Conservation (phyloP, 2,797 vertebrate species). For the Acropternis orthonyx region DNA sequence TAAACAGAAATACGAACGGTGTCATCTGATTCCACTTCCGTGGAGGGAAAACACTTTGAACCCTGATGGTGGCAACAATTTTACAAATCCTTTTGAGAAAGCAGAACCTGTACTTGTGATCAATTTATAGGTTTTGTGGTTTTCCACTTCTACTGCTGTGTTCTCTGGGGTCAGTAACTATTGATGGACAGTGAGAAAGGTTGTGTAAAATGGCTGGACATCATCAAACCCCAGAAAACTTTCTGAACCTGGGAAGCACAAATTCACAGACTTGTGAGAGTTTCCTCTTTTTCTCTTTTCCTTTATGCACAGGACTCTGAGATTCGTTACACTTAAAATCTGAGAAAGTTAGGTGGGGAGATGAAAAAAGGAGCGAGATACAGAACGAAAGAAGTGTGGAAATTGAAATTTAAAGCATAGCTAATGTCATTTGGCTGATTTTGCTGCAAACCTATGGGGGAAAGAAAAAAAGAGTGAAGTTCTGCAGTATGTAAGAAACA, state of each 20-base stretch:
- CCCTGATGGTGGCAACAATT: background rate
- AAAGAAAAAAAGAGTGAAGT: background rate
- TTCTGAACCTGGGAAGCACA: background rate
- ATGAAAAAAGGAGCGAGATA: conserved; percentile 49
- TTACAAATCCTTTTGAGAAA: background rate
- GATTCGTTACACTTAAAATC: conserved; percentile 42
- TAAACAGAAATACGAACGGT: background rate
- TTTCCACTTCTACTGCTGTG: background rate
- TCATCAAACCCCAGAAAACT: background rate
- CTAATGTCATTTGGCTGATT: conserved; percentile 67
- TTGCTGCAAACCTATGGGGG: background rate
- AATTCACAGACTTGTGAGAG: background rate
- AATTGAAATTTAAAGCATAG: conserved; percentile 60
- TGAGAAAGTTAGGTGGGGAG: conserved; percentile 39
- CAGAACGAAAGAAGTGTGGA: conserved; percentile 47
- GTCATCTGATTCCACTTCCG: background rate
- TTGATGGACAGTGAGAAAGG: background rate
- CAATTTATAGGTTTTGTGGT: background rate
- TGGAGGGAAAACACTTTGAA: background rate
- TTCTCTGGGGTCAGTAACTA: background rate
- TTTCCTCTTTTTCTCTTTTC: background rate
- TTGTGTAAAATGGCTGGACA: background rate
- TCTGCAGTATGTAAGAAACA: background rate
- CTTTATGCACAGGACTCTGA: background rate
- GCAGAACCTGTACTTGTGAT: background rate